Percentiles rank a stretch among this genome's conserved stretches.
Conservation (phyloP, 2,113 vertebrate species). For the Tautogolabrus adspersus region DNA sequence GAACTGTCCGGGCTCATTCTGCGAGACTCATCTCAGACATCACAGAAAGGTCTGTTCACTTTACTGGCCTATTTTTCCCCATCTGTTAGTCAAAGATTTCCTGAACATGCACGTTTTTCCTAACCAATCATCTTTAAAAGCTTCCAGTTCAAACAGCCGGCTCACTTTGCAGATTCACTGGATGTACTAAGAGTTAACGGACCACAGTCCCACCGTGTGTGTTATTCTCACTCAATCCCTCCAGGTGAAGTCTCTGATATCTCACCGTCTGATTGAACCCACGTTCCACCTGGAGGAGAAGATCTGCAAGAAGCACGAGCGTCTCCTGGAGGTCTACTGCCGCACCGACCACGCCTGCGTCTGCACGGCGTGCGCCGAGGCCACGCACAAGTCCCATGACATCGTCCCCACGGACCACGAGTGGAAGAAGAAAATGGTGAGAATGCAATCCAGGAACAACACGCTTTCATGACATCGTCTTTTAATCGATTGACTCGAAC, state of each 20-base stretch:
- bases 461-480: background rate
- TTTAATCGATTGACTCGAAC: background rate
- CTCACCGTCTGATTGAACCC: constrained; percentile 85
- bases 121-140: background rate
- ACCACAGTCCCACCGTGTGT: background rate
- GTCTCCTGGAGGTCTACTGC: constrained; percentile 88
- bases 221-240: too few species aligned
- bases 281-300: constrained; percentile 82
- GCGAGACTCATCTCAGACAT: constrained; percentile 82
- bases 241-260: constrained; percentile 74
- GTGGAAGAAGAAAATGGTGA: constrained; percentile 86
- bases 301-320: constrained; percentile 86
- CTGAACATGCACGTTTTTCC: background rate
- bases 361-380: constrained; percentile 85
- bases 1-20: constrained; percentile 84
- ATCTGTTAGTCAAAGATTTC: background rate
- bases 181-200: background rate
- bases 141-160: background rate
- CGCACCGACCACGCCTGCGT: constrained; percentile 84
- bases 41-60: constrained; percentile 77
- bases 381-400: constrained; percentile 84
- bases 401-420: constrained; percentile 83
- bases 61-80: too few species aligned
- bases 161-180: background rate
- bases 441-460: background rate